Base-by-base conservation (phyloP, 2,113 vertebrate species). In the Oncorhynchus mykiss region DNA sequence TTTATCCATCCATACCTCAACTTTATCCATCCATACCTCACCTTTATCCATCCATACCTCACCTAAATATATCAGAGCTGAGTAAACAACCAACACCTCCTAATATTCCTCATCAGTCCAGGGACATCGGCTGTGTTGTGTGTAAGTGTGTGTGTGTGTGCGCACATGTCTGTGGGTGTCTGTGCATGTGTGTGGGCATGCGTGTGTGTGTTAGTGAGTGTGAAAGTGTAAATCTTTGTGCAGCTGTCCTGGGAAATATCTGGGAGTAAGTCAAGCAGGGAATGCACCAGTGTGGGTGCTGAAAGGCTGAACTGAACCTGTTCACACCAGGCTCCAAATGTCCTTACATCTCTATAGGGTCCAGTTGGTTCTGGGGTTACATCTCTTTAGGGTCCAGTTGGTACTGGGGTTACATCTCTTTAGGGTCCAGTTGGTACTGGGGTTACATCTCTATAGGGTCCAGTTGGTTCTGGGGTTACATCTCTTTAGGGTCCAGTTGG, bases 221-320 rank as follows among this genome's bases (percentile, higher is more conserved):
- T 49, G 14, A 71, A 67, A 62, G 70, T 54, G 72, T 72, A 64
- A 82, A 34, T 54, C 71, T 80, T 83, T 84, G 31, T 62, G 59
- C 81, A 85, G 83, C 83, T 86, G 87, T 75, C 80, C 72, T 64
- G 48, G 65, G 25, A 84, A 81, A 80, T 83, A 80, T 83, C 83
- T 75, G 49, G 51, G 29, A 83, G 77, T 80, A 86, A 83, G 67
- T 78, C 39, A 31, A 73, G 81, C 71, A 64, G 45, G 20, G 39
- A 29, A 67, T 51, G 54, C 65, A 51, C 22, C 27, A 59, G 67
- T 68, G 22, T 12, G 69, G 54, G 66, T 81, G 78, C 76, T 29
- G 78, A 81, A 76, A 77, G 73, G 29, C 75, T 8, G 29, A 49
- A 64, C 60, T 67, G 69, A 76, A 78, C 70, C 78, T 79, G 75